A percentile compares a stretch with the other conserved stretches of the same genome.
Evolutionary conservation across 2,797 vertebrate species (phyloP).

Genomic region (Hylomyscus alleni): DNA sequence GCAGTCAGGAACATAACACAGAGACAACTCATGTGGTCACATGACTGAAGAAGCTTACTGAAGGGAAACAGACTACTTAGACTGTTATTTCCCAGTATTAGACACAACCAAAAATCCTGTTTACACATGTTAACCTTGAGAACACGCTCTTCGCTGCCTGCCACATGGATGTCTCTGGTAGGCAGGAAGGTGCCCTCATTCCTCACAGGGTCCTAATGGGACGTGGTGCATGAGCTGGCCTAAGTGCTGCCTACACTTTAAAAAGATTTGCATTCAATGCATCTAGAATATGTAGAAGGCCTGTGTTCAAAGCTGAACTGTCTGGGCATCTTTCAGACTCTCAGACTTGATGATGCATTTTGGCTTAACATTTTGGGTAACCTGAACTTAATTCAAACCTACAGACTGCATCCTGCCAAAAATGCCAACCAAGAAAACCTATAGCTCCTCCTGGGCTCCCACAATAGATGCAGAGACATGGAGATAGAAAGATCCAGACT

Average conservation of each 20-base stretch:
- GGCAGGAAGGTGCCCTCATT: slow-evolving; percentile 94
- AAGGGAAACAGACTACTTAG: neutral
- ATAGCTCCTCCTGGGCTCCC: slow-evolving; percentile 91
- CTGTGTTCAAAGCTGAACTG: slow-evolving; percentile 91
- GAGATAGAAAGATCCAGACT: slow-evolving; percentile 90
- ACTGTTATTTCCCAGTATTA: neutral
- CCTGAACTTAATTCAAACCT: slow-evolving; percentile 94
- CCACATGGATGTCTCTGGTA: slow-evolving; percentile 94
- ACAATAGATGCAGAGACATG: slow-evolving; percentile 91
- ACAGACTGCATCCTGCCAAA: slow-evolving; percentile 94
- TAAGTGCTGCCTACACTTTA: slow-evolving; percentile 90
- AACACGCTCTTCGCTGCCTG: slow-evolving; percentile 86
- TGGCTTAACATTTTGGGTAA: slow-evolving; percentile 83
- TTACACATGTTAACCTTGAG: slow-evolving; percentile 97
- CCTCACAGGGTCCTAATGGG: slow-evolving; percentile 93
- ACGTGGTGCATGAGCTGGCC: slow-evolving; percentile 94
- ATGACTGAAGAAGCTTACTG: neutral
- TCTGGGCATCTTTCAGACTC: slow-evolving; percentile 94
- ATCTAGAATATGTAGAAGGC: neutral
- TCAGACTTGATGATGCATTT: neutral
- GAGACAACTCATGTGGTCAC: neutral
- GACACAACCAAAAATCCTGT: slow-evolving; percentile 91
- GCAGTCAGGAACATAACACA: neutral
- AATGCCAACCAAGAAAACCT: slow-evolving; percentile 96
- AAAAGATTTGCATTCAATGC: slow-evolving; percentile 88